Percentiles rank a stretch among this genome's conserved stretches.
Conservation (phyloP, 2,797 vertebrate species). For the Takifugu ocellatus region DNA sequence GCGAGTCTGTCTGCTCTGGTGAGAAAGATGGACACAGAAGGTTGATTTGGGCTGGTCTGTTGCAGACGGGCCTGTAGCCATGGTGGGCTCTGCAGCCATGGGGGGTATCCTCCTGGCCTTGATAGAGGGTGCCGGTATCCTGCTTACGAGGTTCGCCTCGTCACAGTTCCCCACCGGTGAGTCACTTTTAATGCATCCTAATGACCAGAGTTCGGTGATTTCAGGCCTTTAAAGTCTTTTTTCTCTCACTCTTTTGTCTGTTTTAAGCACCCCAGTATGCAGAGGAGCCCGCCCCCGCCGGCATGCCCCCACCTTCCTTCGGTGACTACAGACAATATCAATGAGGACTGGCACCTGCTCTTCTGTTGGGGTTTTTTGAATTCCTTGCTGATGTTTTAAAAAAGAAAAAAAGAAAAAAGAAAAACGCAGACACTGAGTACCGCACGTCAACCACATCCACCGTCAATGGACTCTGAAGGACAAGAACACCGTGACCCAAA, state of each 20-base stretch:
- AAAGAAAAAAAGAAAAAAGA: conserved; percentile 48
- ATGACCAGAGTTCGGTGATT: not conserved
- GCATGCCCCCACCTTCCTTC: conserved; percentile 79
- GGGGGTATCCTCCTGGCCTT: conserved; percentile 93
- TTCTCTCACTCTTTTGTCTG: not conserved
- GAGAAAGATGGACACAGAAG: not conserved
- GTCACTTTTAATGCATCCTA: conserved; percentile 35
- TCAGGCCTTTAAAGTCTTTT: not conserved
- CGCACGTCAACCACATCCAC: conserved; percentile 36
- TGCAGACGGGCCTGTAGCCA: conserved; percentile 91
- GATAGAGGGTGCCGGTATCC: conserved; percentile 95
- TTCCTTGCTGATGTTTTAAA: conserved; percentile 68
- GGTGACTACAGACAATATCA: conserved; percentile 92
- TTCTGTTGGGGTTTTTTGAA: conserved; percentile 65
- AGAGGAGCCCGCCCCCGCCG: conserved; percentile 82
- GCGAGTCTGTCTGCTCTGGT: not conserved
- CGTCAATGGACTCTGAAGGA: conserved; percentile 40
- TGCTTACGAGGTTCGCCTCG: conserved; percentile 92
- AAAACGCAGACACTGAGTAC: conserved; percentile 43
- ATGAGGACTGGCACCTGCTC: conserved; percentile 64
- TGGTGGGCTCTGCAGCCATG: conserved; percentile 96
- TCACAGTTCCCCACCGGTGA: conserved; percentile 91
- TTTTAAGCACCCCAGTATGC: conserved; percentile 83
- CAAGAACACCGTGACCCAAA: conserved; percentile 49
- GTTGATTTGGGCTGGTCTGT: conserved; percentile 5